phyloP scores from a whole-genome alignment of 2,797 vertebrate genomes.

The Prunella strophiata region DNA sequence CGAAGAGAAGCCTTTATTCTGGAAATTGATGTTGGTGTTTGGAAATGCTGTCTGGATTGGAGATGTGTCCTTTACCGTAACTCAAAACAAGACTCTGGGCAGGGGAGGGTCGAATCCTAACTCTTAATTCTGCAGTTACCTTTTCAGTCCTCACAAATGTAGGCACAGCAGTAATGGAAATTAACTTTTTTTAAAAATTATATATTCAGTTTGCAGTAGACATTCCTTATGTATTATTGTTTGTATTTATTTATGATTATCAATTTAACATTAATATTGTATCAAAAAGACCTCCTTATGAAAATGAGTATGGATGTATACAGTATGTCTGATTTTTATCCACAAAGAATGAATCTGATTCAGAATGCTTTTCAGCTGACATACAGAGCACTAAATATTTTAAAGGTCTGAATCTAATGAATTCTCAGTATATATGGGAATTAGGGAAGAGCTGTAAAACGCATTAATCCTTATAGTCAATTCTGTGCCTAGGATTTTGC shows the following conservation, averaged over 20 bases:
- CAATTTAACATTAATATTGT: conserved; percentile 88
- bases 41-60: conserved; percentile 69
- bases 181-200: conserved; percentile 86
- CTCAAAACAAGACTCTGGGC: conserved; percentile 61
- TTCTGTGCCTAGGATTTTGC: conserved; percentile 93
- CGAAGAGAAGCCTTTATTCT: conserved; percentile 66
- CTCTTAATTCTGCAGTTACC: conserved; percentile 80
- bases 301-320: conserved; percentile 89
- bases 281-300: conserved; percentile 82
- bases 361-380: conserved; percentile 91
- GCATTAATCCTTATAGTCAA: conserved; percentile 88
- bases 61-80: conserved; percentile 69
- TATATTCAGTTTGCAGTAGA: conserved; percentile 96
- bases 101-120: conserved; percentile 76
- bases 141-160: conserved; percentile 83
- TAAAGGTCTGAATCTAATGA: conserved; percentile 87
- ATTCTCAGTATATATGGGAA: conserved; percentile 82
- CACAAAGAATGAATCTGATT: conserved; percentile 88
- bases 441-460: conserved; percentile 81
- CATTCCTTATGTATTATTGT: conserved; percentile 93
- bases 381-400: conserved; percentile 96
- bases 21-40: conserved; percentile 67
- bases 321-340: conserved; percentile 90
- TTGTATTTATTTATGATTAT: conserved; percentile 99
- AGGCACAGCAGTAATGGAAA: conserved; percentile 86